Evolutionary conservation across 2,888 invertebrate genomes (phyloP).

Genomic region (Periphyllus acericola): DNA sequence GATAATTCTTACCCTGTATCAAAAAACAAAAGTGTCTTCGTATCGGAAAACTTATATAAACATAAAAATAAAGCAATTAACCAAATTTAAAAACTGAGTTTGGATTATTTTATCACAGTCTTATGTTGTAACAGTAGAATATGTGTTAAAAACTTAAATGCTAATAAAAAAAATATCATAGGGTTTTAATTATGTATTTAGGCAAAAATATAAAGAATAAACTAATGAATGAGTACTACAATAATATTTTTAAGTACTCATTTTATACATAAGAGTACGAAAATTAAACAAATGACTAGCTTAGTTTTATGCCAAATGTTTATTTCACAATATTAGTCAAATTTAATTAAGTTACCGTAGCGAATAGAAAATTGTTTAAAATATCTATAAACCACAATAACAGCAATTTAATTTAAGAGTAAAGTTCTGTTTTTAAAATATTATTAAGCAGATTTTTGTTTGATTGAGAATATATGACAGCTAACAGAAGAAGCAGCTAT

Average conservation of each 20-base stretch:
- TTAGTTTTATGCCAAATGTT: slow-evolving; percentile 13
- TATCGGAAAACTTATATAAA: slow-evolving; percentile 56
- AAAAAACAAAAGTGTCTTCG: slow-evolving; percentile 54
- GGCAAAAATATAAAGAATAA: slow-evolving; percentile 2
- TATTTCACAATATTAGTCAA: neutral
- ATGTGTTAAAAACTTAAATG: slow-evolving; percentile 54
- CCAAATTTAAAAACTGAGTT: slow-evolving; percentile 57
- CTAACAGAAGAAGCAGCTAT: neutral
- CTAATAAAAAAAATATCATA: slow-evolving; percentile 47
- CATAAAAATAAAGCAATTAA: slow-evolving; percentile 59
- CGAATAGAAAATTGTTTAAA: neutral
- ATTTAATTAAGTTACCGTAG: neutral
- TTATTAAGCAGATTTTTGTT: neutral
- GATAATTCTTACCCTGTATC: slow-evolving; percentile 61
- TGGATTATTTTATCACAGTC: slow-evolving; percentile 61
- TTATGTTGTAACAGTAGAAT: slow-evolving; percentile 58
- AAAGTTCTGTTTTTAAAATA: neutral
- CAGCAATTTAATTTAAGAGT: neutral
- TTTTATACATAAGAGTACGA: neutral
- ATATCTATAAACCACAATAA: slow-evolving; percentile 17
- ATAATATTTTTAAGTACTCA: slow-evolving; percentile 4
- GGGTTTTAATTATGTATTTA: neutral
- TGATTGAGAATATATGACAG: slow-evolving; percentile 25
- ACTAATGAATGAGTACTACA: neutral
- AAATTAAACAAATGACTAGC: slow-evolving; percentile 35